Evolutionary conservation across 2,888 invertebrate species (phyloP).

Genomic region (Zhuqinia jingwanae): DNA sequence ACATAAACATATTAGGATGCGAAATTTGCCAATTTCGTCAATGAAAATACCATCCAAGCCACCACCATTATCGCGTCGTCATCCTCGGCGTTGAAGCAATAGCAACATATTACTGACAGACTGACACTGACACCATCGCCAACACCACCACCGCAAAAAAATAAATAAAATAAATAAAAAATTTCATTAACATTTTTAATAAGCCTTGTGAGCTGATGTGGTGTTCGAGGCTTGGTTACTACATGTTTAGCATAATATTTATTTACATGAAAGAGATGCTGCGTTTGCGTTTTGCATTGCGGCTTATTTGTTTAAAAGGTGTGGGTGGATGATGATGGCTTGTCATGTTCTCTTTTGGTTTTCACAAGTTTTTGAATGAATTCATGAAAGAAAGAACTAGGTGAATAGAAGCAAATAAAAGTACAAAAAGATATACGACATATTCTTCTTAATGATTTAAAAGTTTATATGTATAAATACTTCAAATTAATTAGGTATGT

Average conservation of each 20-base stretch:
- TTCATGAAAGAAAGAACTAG: too few relatives aligned
- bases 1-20: constrained; percentile 37
- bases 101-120: constrained; percentile 23
- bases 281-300: background rate
- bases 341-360: background rate
- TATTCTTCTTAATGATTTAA: too few relatives aligned
- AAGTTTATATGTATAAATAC: too few relatives aligned
- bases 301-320: background rate
- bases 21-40: constrained; percentile 40
- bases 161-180: background rate
- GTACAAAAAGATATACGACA: too few relatives aligned
- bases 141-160: constrained; percentile 42
- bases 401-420: too few relatives aligned
- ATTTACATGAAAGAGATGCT: constrained; percentile 14
- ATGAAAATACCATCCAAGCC: constrained; percentile 1
- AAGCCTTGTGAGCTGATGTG: background rate
- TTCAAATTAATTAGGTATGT: too few relatives aligned
- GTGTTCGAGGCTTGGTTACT: background rate
- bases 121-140: constrained; percentile 38
- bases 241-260: constrained; percentile 27
- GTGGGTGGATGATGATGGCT: constrained; percentile 23
- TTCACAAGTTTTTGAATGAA: too few relatives aligned
- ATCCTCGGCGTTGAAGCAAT: background rate
- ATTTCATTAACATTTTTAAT: constrained; percentile 50
- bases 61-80: background rate